Conservation (phyloP, 1,140 invertebrate genomes). For the Galleria mellonella region DNA sequence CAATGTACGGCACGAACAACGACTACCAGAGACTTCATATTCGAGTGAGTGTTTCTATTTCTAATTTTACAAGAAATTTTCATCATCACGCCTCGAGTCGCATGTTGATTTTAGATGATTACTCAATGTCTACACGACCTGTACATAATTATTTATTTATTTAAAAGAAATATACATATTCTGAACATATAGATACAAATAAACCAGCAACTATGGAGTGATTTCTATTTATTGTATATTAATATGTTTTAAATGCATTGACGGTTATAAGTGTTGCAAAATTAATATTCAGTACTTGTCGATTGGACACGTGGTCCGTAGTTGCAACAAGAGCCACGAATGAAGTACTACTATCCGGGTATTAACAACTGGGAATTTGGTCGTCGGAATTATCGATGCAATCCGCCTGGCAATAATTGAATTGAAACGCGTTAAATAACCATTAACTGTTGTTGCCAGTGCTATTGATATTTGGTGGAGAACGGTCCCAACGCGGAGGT, state of each 20-base stretch:
- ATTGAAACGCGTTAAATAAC: conserved; percentile 60
- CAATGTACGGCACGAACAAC: conserved; percentile 38
- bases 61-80: conserved; percentile 7
- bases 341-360: conserved; percentile 36
- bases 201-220: too few relatives aligned
- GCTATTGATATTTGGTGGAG: conserved; percentile 48
- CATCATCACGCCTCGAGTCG: neutral
- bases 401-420: conserved; percentile 57
- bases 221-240: too few relatives aligned
- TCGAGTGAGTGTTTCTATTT: conserved; percentile 37
- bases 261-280: conserved; percentile 34
- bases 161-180: too few relatives aligned
- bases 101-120: too few relatives aligned
- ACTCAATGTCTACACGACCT: too few relatives aligned
- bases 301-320: conserved; percentile 26
- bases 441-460: conserved; percentile 54
- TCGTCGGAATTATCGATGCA: conserved; percentile 48
- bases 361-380: conserved; percentile 55
- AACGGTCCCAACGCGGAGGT: conserved; percentile 11
- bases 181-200: too few relatives aligned
- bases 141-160: too few relatives aligned
- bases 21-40: conserved; percentile 30
- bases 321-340: conserved; percentile 33
- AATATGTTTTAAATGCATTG: too few relatives aligned
- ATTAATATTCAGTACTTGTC: conserved; percentile 33